phyloP scores from a whole-genome alignment of 2,113 vertebrate genomes.

The Daboia siamensis region DNA sequence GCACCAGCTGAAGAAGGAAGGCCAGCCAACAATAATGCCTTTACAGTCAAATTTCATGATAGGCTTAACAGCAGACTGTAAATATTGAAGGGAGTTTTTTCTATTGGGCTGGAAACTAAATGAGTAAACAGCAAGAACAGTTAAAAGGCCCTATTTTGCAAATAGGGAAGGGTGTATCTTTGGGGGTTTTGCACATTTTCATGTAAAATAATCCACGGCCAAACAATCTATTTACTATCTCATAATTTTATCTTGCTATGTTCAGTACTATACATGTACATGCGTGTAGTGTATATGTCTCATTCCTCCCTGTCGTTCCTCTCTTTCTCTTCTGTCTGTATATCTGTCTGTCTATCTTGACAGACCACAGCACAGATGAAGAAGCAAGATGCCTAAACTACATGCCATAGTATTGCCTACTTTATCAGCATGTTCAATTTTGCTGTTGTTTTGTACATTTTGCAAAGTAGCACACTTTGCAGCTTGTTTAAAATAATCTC shows the following conservation, averaged over 20 bases:
- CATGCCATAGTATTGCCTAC: background rate
- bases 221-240: constrained; percentile 6
- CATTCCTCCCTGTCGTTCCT: background rate
- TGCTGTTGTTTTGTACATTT: background rate
- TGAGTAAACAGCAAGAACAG: constrained; percentile 55
- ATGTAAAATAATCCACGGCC: constrained; percentile 10
- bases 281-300: background rate
- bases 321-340: background rate
- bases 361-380: background rate
- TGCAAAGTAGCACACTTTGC: background rate
- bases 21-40: constrained; percentile 67
- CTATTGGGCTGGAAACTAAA: constrained; percentile 27
- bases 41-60: constrained; percentile 63
- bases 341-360: background rate
- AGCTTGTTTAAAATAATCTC: background rate
- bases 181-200: fast-evolving
- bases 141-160: constrained; percentile 38
- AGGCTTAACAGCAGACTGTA: constrained; percentile 63
- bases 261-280: background rate
- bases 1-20: constrained; percentile 76
- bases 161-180: constrained; percentile 43
- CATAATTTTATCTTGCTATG: background rate
- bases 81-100: constrained; percentile 63
- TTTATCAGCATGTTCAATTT: background rate
- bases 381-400: background rate